A percentile compares a stretch with the other conserved stretches of the same genome.
Evolutionary conservation across 2,797 vertebrate species (phyloP).

Genomic region (Oryzias dopingdopingensis): DNA sequence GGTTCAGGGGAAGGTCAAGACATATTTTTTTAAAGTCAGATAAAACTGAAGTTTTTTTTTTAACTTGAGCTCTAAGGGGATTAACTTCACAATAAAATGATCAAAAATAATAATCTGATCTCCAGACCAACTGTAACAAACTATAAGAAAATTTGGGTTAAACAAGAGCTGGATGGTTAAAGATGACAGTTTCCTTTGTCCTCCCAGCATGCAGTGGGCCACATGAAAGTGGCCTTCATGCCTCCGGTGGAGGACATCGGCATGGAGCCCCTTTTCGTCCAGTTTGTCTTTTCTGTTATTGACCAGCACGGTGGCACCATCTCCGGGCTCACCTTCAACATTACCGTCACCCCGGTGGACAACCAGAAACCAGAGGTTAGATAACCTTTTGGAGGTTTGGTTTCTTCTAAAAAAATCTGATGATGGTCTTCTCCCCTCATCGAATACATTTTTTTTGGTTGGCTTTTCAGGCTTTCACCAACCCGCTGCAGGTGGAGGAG

Average conservation of each 20-base stretch:
- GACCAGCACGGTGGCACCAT: conserved; percentile 75
- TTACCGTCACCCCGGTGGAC: conserved; percentile 78
- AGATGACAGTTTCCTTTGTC: background rate
- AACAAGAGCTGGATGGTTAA: background rate
- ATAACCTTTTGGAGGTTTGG: conserved; percentile 3
- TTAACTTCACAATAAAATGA: background rate
- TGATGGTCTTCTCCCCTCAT: background rate
- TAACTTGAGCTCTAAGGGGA: too few relatives aligned
- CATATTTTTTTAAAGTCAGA: too few relatives aligned
- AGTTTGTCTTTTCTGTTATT: conserved; percentile 81
- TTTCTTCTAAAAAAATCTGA: too few relatives aligned
- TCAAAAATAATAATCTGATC: background rate
- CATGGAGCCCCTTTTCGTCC: conserved; percentile 69
- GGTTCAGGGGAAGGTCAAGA: too few relatives aligned
- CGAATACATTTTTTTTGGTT: background rate
- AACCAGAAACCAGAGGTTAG: conserved; percentile 77
- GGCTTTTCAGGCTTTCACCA: conserved; percentile 71
- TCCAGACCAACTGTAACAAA: background rate
- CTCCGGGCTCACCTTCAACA: conserved; percentile 75
- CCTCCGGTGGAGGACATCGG: conserved; percentile 81
- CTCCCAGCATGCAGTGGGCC: conserved; percentile 77
- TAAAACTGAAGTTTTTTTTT: too few relatives aligned
- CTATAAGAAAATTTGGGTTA: background rate
- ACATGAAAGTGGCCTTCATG: conserved; percentile 84
- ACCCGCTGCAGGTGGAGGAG: conserved; percentile 76